Evolutionary conservation across 2,113 vertebrate species (phyloP).

Genomic region (Dromas ardeola): DNA sequence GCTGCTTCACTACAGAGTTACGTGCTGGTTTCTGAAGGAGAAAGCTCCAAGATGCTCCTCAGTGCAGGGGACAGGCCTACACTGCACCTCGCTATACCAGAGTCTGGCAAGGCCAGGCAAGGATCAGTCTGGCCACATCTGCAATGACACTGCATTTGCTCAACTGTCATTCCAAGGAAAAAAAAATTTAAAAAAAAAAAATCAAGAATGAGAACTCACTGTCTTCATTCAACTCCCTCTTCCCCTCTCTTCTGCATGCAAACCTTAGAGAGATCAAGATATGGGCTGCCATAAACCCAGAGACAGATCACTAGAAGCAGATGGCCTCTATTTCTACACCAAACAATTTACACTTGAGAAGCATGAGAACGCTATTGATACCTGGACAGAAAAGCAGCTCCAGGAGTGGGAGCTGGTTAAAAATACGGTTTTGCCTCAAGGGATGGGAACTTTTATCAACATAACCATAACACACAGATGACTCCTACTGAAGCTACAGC

Average conservation of each 20-base stretch:
- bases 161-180: background rate
- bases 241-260: background rate
- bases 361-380: background rate
- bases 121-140: background rate
- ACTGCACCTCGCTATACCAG: background rate
- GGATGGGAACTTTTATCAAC: conserved; percentile 10
- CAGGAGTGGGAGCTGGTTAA: background rate
- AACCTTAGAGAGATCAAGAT: background rate
- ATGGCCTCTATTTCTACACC: background rate
- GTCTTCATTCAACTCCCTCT: background rate
- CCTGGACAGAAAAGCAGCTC: background rate
- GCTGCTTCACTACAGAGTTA: background rate
- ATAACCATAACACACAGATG: background rate
- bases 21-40: background rate
- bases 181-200: background rate
- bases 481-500: background rate
- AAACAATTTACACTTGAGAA: conserved; percentile 5
- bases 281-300: background rate
- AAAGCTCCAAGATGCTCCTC: background rate
- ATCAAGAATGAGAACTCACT: background rate
- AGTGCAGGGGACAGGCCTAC: background rate
- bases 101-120: background rate
- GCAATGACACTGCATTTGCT: background rate
- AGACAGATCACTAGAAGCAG: background rate
- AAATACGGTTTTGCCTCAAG: background rate